Evolutionary conservation across 2,113 vertebrate species (phyloP), one percentile per base, ranked within the genome.

Genomic region (Paralichthys olivaceus): DNA sequence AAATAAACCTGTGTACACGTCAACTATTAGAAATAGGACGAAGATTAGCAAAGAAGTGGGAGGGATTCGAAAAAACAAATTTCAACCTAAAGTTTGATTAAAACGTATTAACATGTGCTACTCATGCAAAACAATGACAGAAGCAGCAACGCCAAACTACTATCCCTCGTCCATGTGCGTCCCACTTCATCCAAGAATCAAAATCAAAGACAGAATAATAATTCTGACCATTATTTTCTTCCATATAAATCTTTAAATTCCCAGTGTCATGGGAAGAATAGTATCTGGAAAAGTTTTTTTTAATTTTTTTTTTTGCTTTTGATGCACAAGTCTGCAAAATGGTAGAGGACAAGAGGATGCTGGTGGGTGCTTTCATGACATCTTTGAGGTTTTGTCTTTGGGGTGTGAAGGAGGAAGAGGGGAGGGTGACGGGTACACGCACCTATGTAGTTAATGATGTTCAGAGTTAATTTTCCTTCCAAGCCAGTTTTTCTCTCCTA

Each of bases 301-400:
- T 28, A n/a, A 5, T 12, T 83, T 19, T 66, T 62, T 28, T 77
- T 81, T 72, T 76, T 65, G 49, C 57, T 83, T 86, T 86, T 74
- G 82, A 87, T 79, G 76, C 66, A 89, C 59, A 85, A 89, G 75
- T 85, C 76, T 90, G 51, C 78, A 86, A 90, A 83, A 85, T 71
- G 77, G 47, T 71, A 47, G 73, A 75, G 75, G 74, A 80, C 69
- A 83, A 80, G 61, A 75, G 66, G 83, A 88, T 92, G 93, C 93
- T 93, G 93, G 93, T 93, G 81, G 87, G 81, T 77, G 80, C 82
- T 81, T 73, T 82, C 56, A 59, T 86, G 88, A 93, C 92, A 88
- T 89, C 90, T 80, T 92, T 92, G 86, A 89, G 82, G 55, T 84
- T 83, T 85, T 75, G 71, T 73, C 60, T 88, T 69, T 77, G 78